phyloP scores from a whole-genome alignment of 2,113 vertebrate genomes.

The Ancistrus triradiatus region DNA sequence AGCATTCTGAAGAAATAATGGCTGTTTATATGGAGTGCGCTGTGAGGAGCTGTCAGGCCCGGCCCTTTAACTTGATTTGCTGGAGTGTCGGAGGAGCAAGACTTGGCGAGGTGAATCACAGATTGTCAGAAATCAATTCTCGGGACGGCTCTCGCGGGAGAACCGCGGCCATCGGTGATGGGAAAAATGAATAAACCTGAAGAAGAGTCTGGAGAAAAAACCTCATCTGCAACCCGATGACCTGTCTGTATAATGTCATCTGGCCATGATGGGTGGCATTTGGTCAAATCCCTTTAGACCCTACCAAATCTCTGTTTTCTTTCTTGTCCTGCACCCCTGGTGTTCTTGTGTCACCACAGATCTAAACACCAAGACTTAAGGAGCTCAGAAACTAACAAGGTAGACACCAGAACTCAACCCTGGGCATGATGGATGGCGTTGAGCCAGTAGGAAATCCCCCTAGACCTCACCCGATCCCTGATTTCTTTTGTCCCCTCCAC shows the following conservation, averaged over 20 bases:
- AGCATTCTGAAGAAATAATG: slow-evolving; percentile 68
- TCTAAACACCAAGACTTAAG: too few species aligned
- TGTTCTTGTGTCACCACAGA: too few species aligned
- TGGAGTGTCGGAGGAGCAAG: slow-evolving; percentile 57
- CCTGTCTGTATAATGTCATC: slow-evolving; percentile 60
- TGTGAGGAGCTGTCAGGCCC: slow-evolving; percentile 63
- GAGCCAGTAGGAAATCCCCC: slow-evolving; percentile 59
- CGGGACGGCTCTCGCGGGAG: slow-evolving; percentile 59
- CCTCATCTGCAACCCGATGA: slow-evolving; percentile 62
- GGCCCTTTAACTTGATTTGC: slow-evolving; percentile 71
- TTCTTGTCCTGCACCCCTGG: too few species aligned
- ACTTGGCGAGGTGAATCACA: slow-evolving; percentile 62
- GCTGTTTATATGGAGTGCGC: slow-evolving; percentile 62
- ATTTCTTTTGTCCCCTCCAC: too few species aligned
- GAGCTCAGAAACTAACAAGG: too few species aligned
- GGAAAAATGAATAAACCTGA: slow-evolving; percentile 65
- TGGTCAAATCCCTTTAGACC: slow-evolving; percentile 62
- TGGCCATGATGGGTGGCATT: slow-evolving; percentile 51
- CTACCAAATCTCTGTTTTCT: slow-evolving; percentile 8
- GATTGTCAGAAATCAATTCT: slow-evolving; percentile 75
- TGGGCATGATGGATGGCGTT: slow-evolving; percentile 51
- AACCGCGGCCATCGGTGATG: slow-evolving; percentile 59
- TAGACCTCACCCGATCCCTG: slow-evolving; percentile 52
- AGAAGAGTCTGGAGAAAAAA: slow-evolving; percentile 62
- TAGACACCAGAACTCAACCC: too few species aligned